Base-by-base conservation (phyloP, 1,140 invertebrate genomes). In the Tribolium madens region DNA sequence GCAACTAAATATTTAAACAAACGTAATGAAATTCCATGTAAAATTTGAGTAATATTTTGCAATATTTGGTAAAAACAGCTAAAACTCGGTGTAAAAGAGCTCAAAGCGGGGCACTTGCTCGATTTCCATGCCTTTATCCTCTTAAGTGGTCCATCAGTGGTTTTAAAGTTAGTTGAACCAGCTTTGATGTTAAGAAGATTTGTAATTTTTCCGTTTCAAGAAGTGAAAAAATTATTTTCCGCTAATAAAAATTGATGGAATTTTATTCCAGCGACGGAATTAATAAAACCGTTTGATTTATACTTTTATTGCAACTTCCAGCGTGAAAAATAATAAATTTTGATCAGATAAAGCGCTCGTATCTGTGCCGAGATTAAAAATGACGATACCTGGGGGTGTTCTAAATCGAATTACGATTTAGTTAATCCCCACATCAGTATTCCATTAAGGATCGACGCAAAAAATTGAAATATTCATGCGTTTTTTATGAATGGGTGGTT, bases 251-350 rank as follows among this genome's bases (percentile, higher is more conserved):
- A 64, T 26, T 36, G 57, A 3, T 64, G n/a, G 26, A 64, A 33
- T 33, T 64, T 64, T 64, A 64, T 33, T 64, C 33, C 57, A 33
- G n/a, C n/a, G 14, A 9, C 10, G 18, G 31, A 64, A 64, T 64
- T 64, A 64, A 64, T 64, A 64, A 64, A 33, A 64, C 57, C 26
- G 21, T 64, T 13, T 64, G 57, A 64, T 64, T 64, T 64, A 64
- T 64, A 14, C 57, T 64, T 64, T 64, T 64, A 64, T 64, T 64
- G 57, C 57, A 33, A 64, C 21, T 64, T 64, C 57, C 57, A 64
- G 5, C 10, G n/a, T n/a, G n/a, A 64, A 64, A 64, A 64, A 64
- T 64, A 64, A 64, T 64, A 64, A 64, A 64, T 64, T 64, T 64
- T 64, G 57, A 64, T 64, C 57, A 64, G 57, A 64, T 64, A 64